These are phyloP conservation scores for Trachelus stipa DNA, from an alignment of 2,888 invertebrate genomes.

Conservation along the genomic window DNA sequence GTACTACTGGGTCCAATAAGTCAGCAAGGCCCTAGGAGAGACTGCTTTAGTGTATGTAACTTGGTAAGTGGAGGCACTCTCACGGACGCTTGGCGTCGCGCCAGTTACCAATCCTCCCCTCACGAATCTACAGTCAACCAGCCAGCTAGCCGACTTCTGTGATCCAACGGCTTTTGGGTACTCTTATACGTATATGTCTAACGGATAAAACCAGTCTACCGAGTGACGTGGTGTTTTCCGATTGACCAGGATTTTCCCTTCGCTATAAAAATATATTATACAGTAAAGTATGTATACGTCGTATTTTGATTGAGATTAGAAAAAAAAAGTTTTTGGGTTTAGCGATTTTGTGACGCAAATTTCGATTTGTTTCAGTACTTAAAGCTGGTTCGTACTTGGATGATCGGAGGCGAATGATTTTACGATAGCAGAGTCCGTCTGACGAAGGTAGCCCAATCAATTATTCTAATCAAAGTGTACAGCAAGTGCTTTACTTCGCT, in stretches of 20 bases:
- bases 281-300: not conserved
- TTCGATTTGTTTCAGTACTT: not conserved
- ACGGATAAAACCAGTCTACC: slow-evolving; percentile 42
- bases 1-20: slow-evolving; percentile 8
- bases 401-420: not conserved
- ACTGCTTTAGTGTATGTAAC: slow-evolving; percentile 41
- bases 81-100: slow-evolving; percentile 46
- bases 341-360: not conserved
- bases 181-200: not conserved
- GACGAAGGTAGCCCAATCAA: not conserved
- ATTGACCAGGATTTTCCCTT: slow-evolving; percentile 44
- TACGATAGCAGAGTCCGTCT: not conserved
- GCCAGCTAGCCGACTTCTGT: not conserved
- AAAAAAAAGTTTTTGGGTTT: not conserved
- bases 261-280: not conserved
- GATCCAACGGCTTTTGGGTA: not conserved
- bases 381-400: not conserved
- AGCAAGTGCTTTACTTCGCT: not conserved
- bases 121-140: not conserved
- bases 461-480: not conserved
- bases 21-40: slow-evolving; percentile 11
- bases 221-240: slow-evolving; percentile 35
- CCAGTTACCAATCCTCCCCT: slow-evolving; percentile 40
- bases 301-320: not conserved
- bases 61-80: slow-evolving; percentile 61